phyloP scores from a whole-genome alignment of 1,140 invertebrate species.

The Trichoplusia ni region DNA sequence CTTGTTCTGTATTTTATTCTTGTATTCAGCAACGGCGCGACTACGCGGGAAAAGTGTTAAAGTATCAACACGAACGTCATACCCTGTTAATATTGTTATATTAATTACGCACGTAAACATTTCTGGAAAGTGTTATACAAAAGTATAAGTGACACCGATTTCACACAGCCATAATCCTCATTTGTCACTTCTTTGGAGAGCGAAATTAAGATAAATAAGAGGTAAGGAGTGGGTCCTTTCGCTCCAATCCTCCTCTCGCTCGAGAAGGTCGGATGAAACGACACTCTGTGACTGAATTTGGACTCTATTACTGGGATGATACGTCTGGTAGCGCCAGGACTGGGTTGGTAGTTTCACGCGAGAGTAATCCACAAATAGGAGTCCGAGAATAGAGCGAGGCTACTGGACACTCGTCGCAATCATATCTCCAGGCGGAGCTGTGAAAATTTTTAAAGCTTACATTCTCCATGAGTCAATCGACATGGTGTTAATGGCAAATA shows the following conservation, averaged over 20 bases:
- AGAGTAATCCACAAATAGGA: conserved; percentile 78
- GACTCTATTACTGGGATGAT: conserved; percentile 48
- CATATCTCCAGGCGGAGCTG: conserved; percentile 69
- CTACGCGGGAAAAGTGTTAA: conserved; percentile 8
- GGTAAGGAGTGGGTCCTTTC: conserved; percentile 72
- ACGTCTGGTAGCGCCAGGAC: conserved; percentile 58
- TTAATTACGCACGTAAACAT: conserved; percentile 37
- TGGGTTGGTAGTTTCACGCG: conserved; percentile 55
- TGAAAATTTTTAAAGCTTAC: conserved; percentile 55
- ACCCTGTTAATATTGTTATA: conserved; percentile 29
- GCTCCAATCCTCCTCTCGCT: conserved; percentile 45
- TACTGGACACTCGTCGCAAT: conserved; percentile 75
- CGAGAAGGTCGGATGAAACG: conserved; percentile 49
- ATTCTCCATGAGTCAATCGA: conserved; percentile 26
- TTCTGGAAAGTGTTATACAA: conserved; percentile 41
- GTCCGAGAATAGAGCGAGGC: conserved; percentile 80
- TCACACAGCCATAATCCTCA: conserved; percentile 56
- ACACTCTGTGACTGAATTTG: conserved; percentile 44
- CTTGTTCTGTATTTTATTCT: conserved; percentile 11
- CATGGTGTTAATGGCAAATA: neutral
- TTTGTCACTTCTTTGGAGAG: conserved; percentile 69
- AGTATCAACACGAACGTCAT: neutral
- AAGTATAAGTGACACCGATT: conserved; percentile 52
- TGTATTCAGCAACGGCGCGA: conserved; percentile 17
- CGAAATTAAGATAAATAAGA: conserved; percentile 77